Evolutionary conservation across 2,113 vertebrate species (phyloP), one percentile per base, ranked within the genome.

Genomic region (Daubentonia madagascariensis): DNA sequence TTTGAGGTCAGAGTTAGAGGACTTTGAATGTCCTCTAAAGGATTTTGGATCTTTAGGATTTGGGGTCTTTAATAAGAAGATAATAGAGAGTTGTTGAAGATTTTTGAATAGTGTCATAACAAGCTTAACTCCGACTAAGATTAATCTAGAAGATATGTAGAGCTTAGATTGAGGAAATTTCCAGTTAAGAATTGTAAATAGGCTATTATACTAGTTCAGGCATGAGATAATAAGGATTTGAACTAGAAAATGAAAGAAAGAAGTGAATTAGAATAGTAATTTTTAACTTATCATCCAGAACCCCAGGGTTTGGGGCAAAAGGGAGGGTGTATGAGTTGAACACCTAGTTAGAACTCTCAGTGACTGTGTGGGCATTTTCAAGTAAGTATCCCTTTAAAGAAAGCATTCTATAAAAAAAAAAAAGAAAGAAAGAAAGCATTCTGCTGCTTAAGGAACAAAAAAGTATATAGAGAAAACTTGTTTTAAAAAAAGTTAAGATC

Each of bases 81-180:
- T 45, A 96, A 85, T 37, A 79, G 61, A 92, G 61, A 97, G 40
- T 40, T 75, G 61, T 83, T 76, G 57, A 75, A 95, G 80, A 45
- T 63, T 96, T 96, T 96, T 63, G 30, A 68, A 20, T 93, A 67
- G n/a, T 95, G 54, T 94, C 48, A n/a, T 95, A 96, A 97, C 72
- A 94, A 85, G 94, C 54, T 97, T 95, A 96, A 89, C 50, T 85
- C 50, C 52, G 67, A 52, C 43, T 86, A 59, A 67, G 91, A 96
- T 96, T 96, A 93, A 91, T 96, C 95, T 67, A 20, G 37, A 88
- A 83, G 92, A 93, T 96, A 93, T 0, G 4, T 65, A 67, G 45
- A 88, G 85, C 35, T 95, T 75, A 85, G 73, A 63, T 30, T 85
- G 78, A 96, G 92, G 78, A 76, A 61, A 89, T 92, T 85, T 85